These are phyloP conservation scores for Callyntrura sp. DNA, from an alignment of 2,888 invertebrate species.

Conservation along the genomic window DNA sequence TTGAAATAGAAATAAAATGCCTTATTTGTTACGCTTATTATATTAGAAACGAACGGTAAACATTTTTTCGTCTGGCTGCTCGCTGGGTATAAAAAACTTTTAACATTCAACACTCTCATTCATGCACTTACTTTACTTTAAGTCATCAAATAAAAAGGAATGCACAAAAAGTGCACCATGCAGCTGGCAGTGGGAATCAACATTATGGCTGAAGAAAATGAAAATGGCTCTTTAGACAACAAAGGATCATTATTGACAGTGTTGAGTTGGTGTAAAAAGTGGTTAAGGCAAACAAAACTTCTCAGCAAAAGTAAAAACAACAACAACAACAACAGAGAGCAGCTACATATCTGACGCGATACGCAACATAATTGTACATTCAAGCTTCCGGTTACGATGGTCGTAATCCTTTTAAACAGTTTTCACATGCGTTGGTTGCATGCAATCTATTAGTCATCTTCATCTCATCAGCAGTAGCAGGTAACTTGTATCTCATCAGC, in stretches of 20 bases:
- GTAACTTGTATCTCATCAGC: background rate
- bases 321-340: background rate
- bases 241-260: too few species aligned
- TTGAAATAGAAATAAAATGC: background rate
- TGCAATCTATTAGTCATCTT: slow-evolving; percentile 43
- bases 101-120: background rate
- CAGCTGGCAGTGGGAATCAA: too few species aligned
- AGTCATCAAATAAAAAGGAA: too few species aligned
- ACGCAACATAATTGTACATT: background rate
- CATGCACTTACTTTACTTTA: background rate
- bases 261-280: slow-evolving; percentile 6
- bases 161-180: too few species aligned
- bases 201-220: too few species aligned
- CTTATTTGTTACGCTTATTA: background rate
- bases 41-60: background rate
- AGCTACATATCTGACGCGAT: background rate
- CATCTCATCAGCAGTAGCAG: slow-evolving; percentile 45
- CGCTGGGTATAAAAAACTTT: slow-evolving; percentile 5
- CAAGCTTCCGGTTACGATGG: slow-evolving; percentile 46
- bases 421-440: slow-evolving; percentile 36
- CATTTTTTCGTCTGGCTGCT: background rate
- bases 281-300: background rate
- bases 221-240: too few species aligned
- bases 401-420: slow-evolving; percentile 19
- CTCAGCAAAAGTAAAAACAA: background rate